phyloP scores from a whole-genome alignment of 2,113 vertebrate genomes.

The Megaceryle torquata region DNA sequence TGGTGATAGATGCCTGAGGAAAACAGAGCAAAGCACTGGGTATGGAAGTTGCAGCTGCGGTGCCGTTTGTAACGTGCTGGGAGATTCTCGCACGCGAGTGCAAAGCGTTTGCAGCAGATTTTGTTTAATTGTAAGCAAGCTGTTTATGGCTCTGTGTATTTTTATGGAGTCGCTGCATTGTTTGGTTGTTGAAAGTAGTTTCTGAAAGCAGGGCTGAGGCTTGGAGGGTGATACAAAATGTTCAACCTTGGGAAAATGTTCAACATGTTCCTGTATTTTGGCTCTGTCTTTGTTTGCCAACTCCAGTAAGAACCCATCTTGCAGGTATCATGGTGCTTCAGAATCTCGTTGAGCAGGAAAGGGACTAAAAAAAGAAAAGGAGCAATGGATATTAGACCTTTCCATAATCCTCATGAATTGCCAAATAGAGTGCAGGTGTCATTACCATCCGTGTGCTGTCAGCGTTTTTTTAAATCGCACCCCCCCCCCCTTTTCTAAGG shows the following conservation, averaged over 20 bases:
- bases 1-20: neutral
- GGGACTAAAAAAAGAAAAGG: neutral
- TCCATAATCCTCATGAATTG: neutral
- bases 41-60: neutral
- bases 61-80: neutral
- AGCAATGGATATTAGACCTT: neutral
- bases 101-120: neutral
- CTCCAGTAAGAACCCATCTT: neutral
- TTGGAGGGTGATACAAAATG: neutral
- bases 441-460: neutral
- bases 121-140: neutral
- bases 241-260: neutral
- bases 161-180: neutral
- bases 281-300: neutral
- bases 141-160: neutral
- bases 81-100: neutral
- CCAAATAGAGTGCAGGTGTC: neutral
- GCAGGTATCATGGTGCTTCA: neutral
- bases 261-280: neutral
- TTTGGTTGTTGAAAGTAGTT: neutral
- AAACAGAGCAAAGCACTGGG: neutral
- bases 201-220: neutral
- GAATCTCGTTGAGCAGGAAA: neutral
- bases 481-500: neutral
- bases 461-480: neutral